phyloP scores from a whole-genome alignment of 2,113 vertebrate species.

The Arenaria interpres region DNA sequence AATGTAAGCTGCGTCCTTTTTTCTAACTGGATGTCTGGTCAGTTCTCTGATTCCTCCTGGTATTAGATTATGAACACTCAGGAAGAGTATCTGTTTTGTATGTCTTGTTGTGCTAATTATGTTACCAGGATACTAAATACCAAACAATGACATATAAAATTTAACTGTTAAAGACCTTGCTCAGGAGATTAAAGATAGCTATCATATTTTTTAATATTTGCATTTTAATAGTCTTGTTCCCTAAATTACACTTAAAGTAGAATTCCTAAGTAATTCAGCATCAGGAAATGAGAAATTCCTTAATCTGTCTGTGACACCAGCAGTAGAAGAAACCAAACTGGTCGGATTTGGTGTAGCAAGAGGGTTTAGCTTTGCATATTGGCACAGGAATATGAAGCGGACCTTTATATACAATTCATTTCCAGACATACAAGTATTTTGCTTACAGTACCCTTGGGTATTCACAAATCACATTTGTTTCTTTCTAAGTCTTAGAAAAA shows the following conservation, averaged over 20 bases:
- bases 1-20: too few relatives aligned
- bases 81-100: conserved; percentile 47
- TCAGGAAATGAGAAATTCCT: not conserved
- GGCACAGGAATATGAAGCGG: not conserved
- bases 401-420: not conserved
- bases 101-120: conserved; percentile 64
- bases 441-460: not conserved
- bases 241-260: not conserved
- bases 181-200: not conserved
- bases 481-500: not conserved
- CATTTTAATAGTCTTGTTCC: not conserved
- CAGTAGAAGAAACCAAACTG: not conserved
- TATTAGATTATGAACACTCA: conserved; percentile 24
- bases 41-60: conserved; percentile 20
- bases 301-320: not conserved
- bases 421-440: not conserved
- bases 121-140: conserved; percentile 72
- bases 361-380: not conserved
- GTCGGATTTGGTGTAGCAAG: not conserved
- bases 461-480: not conserved
- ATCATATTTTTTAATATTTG: not conserved
- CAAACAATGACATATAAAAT: conserved; percentile 54
- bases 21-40: not conserved
- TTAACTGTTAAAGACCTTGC: not conserved
- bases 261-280: not conserved